Base-by-base conservation (phyloP, 1,140 invertebrate genomes). In the Bombus huntii region DNA sequence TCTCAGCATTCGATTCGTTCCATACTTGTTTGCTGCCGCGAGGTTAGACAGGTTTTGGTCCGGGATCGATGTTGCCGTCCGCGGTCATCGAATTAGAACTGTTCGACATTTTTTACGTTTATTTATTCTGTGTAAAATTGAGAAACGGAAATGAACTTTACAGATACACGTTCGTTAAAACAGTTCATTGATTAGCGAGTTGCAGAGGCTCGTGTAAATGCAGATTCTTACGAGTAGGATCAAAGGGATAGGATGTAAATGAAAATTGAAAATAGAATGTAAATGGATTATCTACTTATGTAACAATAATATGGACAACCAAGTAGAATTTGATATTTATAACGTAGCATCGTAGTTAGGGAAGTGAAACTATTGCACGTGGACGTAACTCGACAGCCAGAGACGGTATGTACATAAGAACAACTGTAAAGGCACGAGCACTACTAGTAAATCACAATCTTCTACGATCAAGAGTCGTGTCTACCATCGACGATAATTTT, bases 1-100 rank as follows among this genome's bases (percentile, higher is more conserved):
- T 28, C 25, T 8, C 18, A 22, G 18, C 57, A 77, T 77, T 42
- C 75, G 75, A 71, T 42, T 42, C 39, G 75, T 77, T 77, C 75
- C 75, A 22, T 77, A 31, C n/a, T 62, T 31, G 75, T 62, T 62
- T n/a, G 37, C 59, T n/a, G 28, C 59, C 18, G 18, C 2, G 5
- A 62, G 59, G 10, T 62, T 62, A 28, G 3, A 28, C 4, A n/a
- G 28, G 28, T 62, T n/a, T 62, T n/a, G 12, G 59, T 62, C 13
- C 1, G 28, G 3, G 13, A n/a, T 62, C 59, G 59, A 62, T n/a
- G 59, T n/a, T n/a, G 59, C 3, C 1, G 3, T 28, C 10, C 57
- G 9, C 57, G 12, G 10, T 12, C 57, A 1, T 62, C 59, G 28
- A 62, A 62, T n/a, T 62, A n/a, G 9, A 3, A n/a, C 59, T n/a